These are phyloP conservation scores for Smutsia temminckii DNA, from an alignment of 2,797 vertebrate species.

Conservation along the genomic window DNA sequence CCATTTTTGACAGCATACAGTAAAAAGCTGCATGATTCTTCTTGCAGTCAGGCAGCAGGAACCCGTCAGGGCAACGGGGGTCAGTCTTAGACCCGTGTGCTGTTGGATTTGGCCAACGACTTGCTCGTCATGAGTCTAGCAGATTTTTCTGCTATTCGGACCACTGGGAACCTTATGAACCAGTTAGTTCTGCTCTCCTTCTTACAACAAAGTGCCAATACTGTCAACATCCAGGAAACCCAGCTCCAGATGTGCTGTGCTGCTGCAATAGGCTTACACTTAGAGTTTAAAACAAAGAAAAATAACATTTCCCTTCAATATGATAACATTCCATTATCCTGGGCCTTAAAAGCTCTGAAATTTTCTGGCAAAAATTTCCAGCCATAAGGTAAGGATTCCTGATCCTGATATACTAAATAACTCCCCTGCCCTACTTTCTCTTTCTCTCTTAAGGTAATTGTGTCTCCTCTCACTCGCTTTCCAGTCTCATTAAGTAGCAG, in stretches of 20 bases:
- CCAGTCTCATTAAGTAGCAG: not conserved
- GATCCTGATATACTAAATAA: not conserved
- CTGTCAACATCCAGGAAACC: constrained; percentile 46
- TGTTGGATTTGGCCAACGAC: constrained; percentile 59
- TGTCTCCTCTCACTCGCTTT: too few species aligned
- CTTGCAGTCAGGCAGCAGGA: constrained; percentile 17
- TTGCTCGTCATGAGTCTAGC: constrained; percentile 48
- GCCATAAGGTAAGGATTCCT: not conserved
- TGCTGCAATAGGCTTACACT: not conserved
- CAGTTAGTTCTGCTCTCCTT: constrained; percentile 47
- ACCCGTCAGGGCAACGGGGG: constrained; percentile 52
- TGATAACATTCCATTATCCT: not conserved
- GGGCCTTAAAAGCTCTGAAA: constrained; percentile 1
- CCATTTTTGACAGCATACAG: constrained; percentile 1
- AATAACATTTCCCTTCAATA: constrained; percentile 3
- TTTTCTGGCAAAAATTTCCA: not conserved
- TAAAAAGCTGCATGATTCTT: constrained; percentile 59
- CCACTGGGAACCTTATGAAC: constrained; percentile 63
- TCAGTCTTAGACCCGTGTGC: constrained; percentile 13
- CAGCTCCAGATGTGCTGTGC: constrained; percentile 7
- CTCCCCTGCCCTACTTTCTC: too few species aligned
- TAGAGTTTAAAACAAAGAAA: constrained; percentile 24
- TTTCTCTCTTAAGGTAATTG: too few species aligned
- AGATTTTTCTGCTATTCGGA: constrained; percentile 68
- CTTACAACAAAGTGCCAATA: constrained; percentile 49